Evolutionary conservation across 1,140 invertebrate genomes (phyloP), one percentile per base, ranked within the genome.

Genomic region (Sycophaga agraensis): DNA sequence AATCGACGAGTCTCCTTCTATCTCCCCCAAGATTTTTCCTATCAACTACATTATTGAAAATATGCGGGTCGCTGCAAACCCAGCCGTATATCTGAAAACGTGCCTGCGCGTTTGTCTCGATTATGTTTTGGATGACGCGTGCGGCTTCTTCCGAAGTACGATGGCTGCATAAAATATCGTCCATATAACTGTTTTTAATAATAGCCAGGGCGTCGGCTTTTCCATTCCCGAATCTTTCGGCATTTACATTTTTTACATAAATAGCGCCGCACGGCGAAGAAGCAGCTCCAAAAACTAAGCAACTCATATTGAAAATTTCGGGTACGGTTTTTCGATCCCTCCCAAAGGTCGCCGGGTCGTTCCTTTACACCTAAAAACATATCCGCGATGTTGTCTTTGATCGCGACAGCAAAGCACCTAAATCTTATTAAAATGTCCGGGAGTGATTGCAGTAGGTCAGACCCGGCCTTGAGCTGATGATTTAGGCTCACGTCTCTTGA

Each of bases 131-230:
- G 3, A 48, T n/a, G 6, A 6, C 5, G 2, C 21, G 5, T 43
- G 5, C 12, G 4, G 12, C 24, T 48, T n/a, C 24, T n/a, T 48
- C 11, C 3, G 2, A 2, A 2, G 21, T 26, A 2, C 16, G 7
- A 11, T 57, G 50, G 48, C 67, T 68, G 40, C 68, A 67, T 11
- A 77, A 59, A 46, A 70, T n/a, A n/a, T n/a, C n/a, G n/a, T n/a
- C n/a, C n/a, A n/a, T n/a, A n/a, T n/a, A n/a, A n/a, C n/a, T n/a
- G 73, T 46, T 77, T 74, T 50, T 75, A 73, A 61, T 73, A 72
- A 40, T 77, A 76, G 35, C 70, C 66, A n/a, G n/a, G n/a, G n/a
- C n/a, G n/a, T n/a, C n/a, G n/a, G n/a, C n/a, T n/a, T n/a, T n/a
- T n/a, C n/a, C n/a, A n/a, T n/a, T n/a, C n/a, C n/a, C n/a, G 64